Conservation (phyloP, 2,113 vertebrate genomes). For the Malurus elegans region DNA sequence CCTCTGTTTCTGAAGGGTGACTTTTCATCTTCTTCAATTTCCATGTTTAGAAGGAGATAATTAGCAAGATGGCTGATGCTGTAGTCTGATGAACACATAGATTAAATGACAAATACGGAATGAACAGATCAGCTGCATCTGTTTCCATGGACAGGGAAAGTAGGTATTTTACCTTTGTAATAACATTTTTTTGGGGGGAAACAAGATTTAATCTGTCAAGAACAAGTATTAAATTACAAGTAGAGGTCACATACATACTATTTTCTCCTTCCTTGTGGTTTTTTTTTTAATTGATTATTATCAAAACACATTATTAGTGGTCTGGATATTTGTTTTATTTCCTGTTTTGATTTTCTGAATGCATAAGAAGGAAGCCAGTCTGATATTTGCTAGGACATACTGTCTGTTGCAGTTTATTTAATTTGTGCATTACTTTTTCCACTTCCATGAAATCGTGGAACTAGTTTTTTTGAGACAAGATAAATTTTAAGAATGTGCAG, state of each 20-base stretch:
- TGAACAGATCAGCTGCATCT: background rate
- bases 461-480: background rate
- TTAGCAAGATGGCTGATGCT: slow-evolving; percentile 60
- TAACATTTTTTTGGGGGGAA: fast-evolving
- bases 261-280: background rate
- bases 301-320: background rate
- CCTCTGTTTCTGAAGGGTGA: background rate
- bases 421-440: background rate
- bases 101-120: slow-evolving; percentile 4
- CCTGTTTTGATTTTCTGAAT: background rate
- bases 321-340: background rate
- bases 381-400: background rate
- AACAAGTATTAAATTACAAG: background rate
- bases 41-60: background rate
- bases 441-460: background rate
- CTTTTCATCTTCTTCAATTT: slow-evolving; percentile 8
- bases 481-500: fast-evolving
- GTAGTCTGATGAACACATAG: background rate
- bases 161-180: background rate
- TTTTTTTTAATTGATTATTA: background rate
- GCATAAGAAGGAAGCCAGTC: background rate
- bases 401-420: background rate
- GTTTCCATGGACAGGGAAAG: background rate
- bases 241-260: background rate
- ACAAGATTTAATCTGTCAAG: background rate